A percentile compares a stretch with the other conserved stretches of the same genome.
phyloP scores from a whole-genome alignment of 1,140 invertebrate species.

The Neodiprion virginianus region DNA sequence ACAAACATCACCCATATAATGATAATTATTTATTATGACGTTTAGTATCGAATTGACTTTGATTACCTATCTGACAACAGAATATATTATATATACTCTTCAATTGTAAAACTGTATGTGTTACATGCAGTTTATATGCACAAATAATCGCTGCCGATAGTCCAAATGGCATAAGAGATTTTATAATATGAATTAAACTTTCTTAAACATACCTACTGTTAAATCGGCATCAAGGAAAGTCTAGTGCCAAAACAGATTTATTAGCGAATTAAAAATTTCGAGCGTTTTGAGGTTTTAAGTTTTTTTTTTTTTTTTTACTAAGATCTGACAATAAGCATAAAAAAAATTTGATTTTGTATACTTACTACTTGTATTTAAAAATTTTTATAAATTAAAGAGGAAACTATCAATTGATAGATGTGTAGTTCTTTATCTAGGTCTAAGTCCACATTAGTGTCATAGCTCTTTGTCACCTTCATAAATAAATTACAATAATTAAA shows the following conservation, averaged over 20 bases:
- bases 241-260: constrained; percentile 46
- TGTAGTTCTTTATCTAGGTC: constrained; percentile 12
- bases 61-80: neutral
- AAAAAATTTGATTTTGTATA: constrained; percentile 26
- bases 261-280: constrained; percentile 10
- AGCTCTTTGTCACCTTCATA: constrained; percentile 6
- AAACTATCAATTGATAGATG: neutral
- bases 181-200: constrained; percentile 1
- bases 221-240: constrained; percentile 18
- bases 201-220: neutral
- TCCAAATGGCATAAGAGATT: neutral
- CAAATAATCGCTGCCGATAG: neutral
- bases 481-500: constrained; percentile 8
- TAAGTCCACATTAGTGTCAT: constrained; percentile 10
- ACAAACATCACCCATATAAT: neutral
- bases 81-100: neutral
- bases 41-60: neutral
- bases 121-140: neutral
- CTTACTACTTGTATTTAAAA: constrained; percentile 6
- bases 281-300: constrained; percentile 19
- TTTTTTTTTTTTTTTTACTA: constrained; percentile 32
- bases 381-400: neutral
- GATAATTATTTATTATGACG: constrained; percentile 7
- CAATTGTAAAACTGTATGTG: neutral
- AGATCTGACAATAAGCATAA: constrained; percentile 47